Base-by-base conservation (phyloP, 2,797 vertebrate genomes). In the Xenopus petersii region DNA sequence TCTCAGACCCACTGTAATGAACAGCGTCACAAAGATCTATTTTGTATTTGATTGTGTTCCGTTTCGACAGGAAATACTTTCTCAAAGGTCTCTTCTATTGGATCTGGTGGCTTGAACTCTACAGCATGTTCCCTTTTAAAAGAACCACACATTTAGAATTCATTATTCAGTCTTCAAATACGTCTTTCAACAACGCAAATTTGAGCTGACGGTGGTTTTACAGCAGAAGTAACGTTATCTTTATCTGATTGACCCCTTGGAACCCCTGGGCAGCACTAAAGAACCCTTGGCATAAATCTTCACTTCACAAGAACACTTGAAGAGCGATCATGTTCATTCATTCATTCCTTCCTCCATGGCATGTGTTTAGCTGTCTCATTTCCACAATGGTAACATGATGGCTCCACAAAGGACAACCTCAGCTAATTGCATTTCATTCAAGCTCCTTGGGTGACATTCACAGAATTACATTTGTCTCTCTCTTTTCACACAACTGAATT, bases 201-300 rank as follows among this genome's bases (percentile, higher is more conserved):
- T 61, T n/a, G 61, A 46, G 17, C 12, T 24, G 30, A 13, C 46
- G 46, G 76, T 60, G 60, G 66, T 66, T 65, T 62, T 55, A 64
- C 42, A 24, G 65, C 24, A 48, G 36, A 15, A 59, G 61, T 64
- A 60, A 54, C 63, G 73, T 78, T 73, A 79, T 79, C 76, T 79
- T 74, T 74, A 74, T 79, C 62, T 74, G 58, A 56, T 70, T 79
- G 77, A 79, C 77, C 77, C 71, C 65, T 71, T 71, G 49, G 62
- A 55, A 51, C 24, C 15, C 16, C 64, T 58, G 15, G 42, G 8
- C 24, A 64, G 26, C 54, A 60, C 54, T 70, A 63, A 66, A 66
- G 65, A 78, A 58, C 67, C 71, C 71, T 42, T 79, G 67, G 66
- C 55, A 74, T 79, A 79, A 74, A 79, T 74, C 71, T 79, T 74